Evolutionary conservation across 2,113 vertebrate genomes (phyloP), one percentile per base, ranked within the genome.

Genomic region (Tetrao urogallus): DNA sequence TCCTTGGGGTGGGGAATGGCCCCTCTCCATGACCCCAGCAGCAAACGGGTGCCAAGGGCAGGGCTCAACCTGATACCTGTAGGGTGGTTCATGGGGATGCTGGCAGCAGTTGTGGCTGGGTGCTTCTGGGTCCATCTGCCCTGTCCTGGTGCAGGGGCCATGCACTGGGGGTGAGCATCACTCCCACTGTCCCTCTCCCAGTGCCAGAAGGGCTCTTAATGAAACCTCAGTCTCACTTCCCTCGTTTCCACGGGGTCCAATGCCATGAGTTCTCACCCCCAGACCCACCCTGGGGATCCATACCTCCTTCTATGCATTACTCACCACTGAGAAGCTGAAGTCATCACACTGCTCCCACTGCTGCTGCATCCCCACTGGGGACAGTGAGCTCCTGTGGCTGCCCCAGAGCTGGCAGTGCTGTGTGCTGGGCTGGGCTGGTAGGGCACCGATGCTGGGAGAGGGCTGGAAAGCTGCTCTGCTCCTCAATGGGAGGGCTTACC

Each of bases 31-130:
- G 36, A 21, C 27, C 52, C 58, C 76, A 8, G 25, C 24, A 63
- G 60, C 58, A 22, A 1, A 3, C 4, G 5, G 12, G 18, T 42
- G 28, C 38, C 6, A 50, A 28, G 40, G 22, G 10, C 5, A 60
- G 50, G 36, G 21, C 20, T 54, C 42, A 32, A 6, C 64, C 18
- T 1, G 1, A 13, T 38, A n/a, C 24, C 34, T 8, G 3, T 5
- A 17, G 8, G 13, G 4, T 0, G 0, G n/a, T 2, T 5, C 9
- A 54, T 17, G 28, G 28, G 28, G 22, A 15, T 0, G 0, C 24
- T 4, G 30, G 17, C 54, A 57, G 54, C 54, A 30, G 14, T 28
- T 28, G 52, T 28, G 52, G 28, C 28, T 5, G 13, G 13, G 52
- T 56, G 43, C 32, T 52, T 36, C 88, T 18, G 67, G 38, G 25